phyloP scores from a whole-genome alignment of 2,797 vertebrate genomes.

The Tamandua tetradactyla region DNA sequence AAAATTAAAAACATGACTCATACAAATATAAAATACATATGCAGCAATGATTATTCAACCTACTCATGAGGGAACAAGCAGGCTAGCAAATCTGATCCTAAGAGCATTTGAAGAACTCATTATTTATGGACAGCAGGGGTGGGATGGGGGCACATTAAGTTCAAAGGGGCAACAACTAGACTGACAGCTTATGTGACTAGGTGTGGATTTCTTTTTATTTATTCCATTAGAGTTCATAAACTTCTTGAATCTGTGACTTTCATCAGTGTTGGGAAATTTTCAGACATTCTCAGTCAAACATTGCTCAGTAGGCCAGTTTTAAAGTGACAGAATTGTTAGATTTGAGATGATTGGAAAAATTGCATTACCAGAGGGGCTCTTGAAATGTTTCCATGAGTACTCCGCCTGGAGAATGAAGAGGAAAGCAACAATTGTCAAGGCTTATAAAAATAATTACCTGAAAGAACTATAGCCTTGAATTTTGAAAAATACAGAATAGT shows the following conservation, averaged over 20 bases:
- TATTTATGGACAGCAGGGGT: not conserved
- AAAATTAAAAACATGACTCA: not conserved
- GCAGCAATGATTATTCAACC: not conserved
- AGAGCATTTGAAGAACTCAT: not conserved
- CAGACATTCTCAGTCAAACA: not conserved
- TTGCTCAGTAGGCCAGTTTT: too few relatives aligned
- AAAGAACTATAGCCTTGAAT: too few relatives aligned
- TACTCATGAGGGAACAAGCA: not conserved
- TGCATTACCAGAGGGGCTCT: too few relatives aligned
- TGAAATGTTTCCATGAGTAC: too few relatives aligned
- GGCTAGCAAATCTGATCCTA: not conserved
- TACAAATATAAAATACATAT: not conserved
- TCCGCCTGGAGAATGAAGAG: too few relatives aligned
- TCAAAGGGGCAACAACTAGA: not conserved
- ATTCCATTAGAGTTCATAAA: not conserved
- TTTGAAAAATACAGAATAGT: not conserved
- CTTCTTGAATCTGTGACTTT: slow-evolving; percentile 9
- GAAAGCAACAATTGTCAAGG: too few relatives aligned
- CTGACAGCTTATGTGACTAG: not conserved
- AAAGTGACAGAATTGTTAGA: too few relatives aligned
- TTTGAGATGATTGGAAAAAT: too few relatives aligned
- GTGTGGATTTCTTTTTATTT: not conserved
- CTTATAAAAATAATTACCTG: too few relatives aligned
- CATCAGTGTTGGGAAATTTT: not conserved
- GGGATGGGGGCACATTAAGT: not conserved